Percentiles rank a stretch among this genome's conserved stretches.
Evolutionary conservation across 2,113 vertebrate species (phyloP).

Genomic region (Thomomys bottae): DNA sequence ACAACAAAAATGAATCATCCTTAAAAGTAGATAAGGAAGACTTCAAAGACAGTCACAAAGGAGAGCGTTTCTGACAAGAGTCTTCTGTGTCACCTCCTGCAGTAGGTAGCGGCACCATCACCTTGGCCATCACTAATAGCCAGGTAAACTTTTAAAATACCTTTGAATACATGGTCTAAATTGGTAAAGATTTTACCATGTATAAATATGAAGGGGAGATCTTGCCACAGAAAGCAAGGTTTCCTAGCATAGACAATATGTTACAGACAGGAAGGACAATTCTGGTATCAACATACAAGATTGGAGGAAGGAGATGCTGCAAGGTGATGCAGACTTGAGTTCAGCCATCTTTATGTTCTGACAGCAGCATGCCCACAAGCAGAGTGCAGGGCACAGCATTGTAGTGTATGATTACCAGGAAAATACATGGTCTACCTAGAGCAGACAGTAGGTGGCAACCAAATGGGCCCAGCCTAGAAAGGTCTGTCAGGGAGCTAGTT

Average conservation of each 20-base stretch:
- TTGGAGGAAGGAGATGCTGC: not conserved
- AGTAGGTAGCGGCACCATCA: accelerated
- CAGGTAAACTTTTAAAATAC: not conserved
- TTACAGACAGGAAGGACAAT: not conserved
- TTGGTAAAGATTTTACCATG: not conserved
- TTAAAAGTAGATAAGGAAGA: not conserved
- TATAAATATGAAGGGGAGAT: not conserved
- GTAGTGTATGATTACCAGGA: not conserved
- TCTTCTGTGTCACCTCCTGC: no score
- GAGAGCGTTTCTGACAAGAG: accelerated
- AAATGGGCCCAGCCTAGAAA: not conserved
- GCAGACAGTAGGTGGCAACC: not conserved
- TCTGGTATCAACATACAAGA: not conserved
- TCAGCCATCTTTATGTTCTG: not conserved
- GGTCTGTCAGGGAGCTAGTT: not conserved
- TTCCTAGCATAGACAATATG: not conserved
- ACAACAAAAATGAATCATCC: not conserved
- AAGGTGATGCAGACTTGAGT: no score
- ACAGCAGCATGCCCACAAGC: not conserved
- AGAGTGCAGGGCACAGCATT: not conserved
- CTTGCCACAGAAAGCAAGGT: not conserved
- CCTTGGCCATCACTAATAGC: not conserved
- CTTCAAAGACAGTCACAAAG: not conserved
- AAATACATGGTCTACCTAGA: accelerated
- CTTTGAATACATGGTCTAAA: not conserved